Evolutionary conservation across 1,140 invertebrate species (phyloP).

Genomic region (Proctacanthus coquilletti): DNA sequence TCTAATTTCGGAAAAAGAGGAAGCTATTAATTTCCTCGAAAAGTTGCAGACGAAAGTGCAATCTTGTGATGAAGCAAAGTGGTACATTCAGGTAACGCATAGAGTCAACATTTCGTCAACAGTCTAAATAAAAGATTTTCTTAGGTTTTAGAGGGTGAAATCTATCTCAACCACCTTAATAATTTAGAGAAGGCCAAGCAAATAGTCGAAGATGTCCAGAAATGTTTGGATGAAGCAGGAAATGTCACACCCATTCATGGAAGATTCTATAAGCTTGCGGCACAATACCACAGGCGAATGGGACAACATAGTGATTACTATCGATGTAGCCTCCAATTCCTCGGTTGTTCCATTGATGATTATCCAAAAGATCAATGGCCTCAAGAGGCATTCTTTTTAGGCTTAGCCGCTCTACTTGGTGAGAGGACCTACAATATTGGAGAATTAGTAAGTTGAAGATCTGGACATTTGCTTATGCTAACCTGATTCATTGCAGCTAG

Average conservation of each 20-base stretch:
- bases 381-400: conserved; percentile 79
- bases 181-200: conserved; percentile 71
- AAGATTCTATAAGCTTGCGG: conserved; percentile 86
- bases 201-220: conserved; percentile 80
- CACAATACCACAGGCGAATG: conserved; percentile 63
- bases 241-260: conserved; percentile 89
- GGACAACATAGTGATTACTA: conserved; percentile 54
- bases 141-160: conserved; percentile 68
- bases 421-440: conserved; percentile 96
- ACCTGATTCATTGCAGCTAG: conserved; percentile 40
- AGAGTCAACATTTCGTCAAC: neutral
- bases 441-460: conserved; percentile 50
- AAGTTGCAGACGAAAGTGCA: conserved; percentile 81
- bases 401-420: conserved; percentile 84
- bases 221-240: conserved; percentile 72
- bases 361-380: conserved; percentile 45
- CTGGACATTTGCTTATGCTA: neutral
- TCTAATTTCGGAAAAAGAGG: conserved; percentile 64
- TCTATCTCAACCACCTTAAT: conserved; percentile 65
- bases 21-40: conserved; percentile 72
- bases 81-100: conserved; percentile 30
- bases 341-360: conserved; percentile 79
- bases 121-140: conserved; percentile 30
- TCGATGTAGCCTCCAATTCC: conserved; percentile 81
- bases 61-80: conserved; percentile 67